Percentiles rank a stretch among this genome's conserved stretches.
phyloP scores from a whole-genome alignment of 2,113 vertebrate genomes.

The Thoracochromis brauschi region DNA sequence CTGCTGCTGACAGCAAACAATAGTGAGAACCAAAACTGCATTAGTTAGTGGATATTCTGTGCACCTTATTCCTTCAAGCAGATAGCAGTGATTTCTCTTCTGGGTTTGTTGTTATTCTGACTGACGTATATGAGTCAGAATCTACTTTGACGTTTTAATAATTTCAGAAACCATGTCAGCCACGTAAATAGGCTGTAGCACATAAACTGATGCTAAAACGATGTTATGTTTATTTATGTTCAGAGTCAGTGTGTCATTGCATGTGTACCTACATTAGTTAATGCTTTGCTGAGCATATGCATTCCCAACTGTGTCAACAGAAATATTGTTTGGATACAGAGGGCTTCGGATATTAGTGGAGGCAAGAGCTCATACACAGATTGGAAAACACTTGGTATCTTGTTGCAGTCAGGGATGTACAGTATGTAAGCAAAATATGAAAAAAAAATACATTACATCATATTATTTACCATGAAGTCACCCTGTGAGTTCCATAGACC shows the following conservation, averaged over 20 bases:
- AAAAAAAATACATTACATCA: neutral
- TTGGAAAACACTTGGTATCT: neutral
- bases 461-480: neutral
- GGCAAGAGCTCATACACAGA: neutral
- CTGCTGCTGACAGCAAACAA: neutral
- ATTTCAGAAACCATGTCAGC: neutral
- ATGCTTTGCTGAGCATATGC: constrained; percentile 40
- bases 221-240: constrained; percentile 12
- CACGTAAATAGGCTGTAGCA: neutral
- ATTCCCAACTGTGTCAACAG: constrained; percentile 59
- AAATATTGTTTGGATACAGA: constrained; percentile 30
- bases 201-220: neutral
- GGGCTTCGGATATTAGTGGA: constrained; percentile 51
- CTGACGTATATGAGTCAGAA: neutral
- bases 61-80: neutral
- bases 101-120: neutral
- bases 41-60: neutral
- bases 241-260: constrained; percentile 5
- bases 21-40: neutral
- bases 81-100: too few relatives aligned
- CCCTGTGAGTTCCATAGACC: neutral
- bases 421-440: neutral
- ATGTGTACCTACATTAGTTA: constrained; percentile 31
- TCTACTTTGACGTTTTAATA: neutral
- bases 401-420: neutral